Evolutionary conservation across 1,140 invertebrate species (phyloP), one percentile per base, ranked within the genome.

Genomic region (Apis dorsata): DNA sequence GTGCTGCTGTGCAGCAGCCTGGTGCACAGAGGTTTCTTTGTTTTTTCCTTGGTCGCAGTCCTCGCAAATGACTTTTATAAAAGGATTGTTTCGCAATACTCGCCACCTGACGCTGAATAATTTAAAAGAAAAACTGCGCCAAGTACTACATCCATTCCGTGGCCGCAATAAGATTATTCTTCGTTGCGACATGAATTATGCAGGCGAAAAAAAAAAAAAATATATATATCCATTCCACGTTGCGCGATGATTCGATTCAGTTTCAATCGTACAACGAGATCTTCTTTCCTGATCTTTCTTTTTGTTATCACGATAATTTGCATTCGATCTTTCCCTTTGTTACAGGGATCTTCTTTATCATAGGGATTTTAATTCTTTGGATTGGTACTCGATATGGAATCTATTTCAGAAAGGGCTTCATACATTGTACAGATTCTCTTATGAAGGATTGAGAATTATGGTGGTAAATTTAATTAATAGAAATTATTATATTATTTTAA

Each of bases 151-250:
- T 57, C 59, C 69, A 10, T 70, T 49, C 55, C 60, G 34, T 11
- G 71, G 7, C 53, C 65, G 28, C 76, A 70, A 79, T 79, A 60
- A 71, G 59, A 72, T 80, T 60, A 63, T 73, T 73, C 78, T 63
- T 12, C 28, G 13, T n/a, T 44, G 69, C 78, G 78, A 63, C 78
- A 80, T 73, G 78, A 80, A 73, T 80, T 80, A 80, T 79, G 78
- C 68, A 80, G 49, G 73, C 73, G 60, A 69, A 44, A 44, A 44
- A 44, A 44, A 44, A 44, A 44, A 44, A 44, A 49, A 66, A 80
- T 70, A 69, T 28, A 19, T 24, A 34, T 34, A 34, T 34, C 34
- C 34, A 34, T 34, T 44, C 49, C 60, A 2, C 34, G 12, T 34
- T 79, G 44, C 53, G 3, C 51, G 49, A 11, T 7, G 57, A 73